Base-by-base conservation (phyloP, 1,140 invertebrate species). In the Pseudachorutes palmiensis region DNA sequence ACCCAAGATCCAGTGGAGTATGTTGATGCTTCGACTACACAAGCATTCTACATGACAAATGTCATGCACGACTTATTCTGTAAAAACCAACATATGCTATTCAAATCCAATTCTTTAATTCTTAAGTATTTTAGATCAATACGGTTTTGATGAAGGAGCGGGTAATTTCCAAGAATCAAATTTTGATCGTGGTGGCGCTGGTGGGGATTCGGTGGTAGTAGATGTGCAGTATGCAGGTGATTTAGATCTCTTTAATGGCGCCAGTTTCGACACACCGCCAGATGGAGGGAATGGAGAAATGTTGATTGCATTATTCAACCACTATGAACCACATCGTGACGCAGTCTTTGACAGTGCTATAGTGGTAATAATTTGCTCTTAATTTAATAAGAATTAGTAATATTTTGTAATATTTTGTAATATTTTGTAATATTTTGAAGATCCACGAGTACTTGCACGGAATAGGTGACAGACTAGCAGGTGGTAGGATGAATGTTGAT, bases 51-150 rank as follows among this genome's bases (percentile, higher is more conserved):
- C 36, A 41, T 16, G 61, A 48, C 2, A 14, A 63, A 63, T 29
- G 45, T 45, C 3, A n/a, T 63, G 5, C 61, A 63, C 33, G 61
- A 63, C 36, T 3, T 63, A 24, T 63, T 63, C 24, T 63, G 58
- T 60, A 32, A 60, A 29, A 29, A 9, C 9, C 19, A 45, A 45
- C 19, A 45, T 19, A 12, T 45, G 9, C 9, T 45, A 19, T 45
- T 45, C 19, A 19, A 9, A 9, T 12, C 36, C 19, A 12, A 45
- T 45, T 12, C 19, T 45, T 12, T 12, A 45, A 45, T 45, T 19
- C 36, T 9, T 45, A 9, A 12, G 9, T 19, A 12, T 45, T 45
- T 9, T 19, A 45, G 36, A 45, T 45, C 9, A 12, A 45, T 45
- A 45, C 36, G 36, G 36, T 45, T 45, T 45, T 19, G 19, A 45